A percentile compares a stretch with the other conserved stretches of the same genome.
These are phyloP conservation scores for Clarias laeviceps DNA, from an alignment of 2,797 vertebrate genomes.

Conservation along the genomic window DNA sequence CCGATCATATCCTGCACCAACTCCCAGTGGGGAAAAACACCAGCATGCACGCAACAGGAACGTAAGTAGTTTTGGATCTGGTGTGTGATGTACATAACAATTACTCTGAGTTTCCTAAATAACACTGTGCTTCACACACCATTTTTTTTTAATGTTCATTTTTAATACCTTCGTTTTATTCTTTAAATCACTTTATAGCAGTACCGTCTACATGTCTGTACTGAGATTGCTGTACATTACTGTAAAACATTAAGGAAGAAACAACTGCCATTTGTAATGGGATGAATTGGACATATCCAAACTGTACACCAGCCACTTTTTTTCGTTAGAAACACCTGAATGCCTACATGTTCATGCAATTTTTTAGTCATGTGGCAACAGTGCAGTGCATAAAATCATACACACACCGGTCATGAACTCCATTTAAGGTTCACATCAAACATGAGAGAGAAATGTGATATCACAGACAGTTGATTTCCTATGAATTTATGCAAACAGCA, in stretches of 20 bases:
- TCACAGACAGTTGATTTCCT: too few species aligned
- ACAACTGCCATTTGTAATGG: neutral
- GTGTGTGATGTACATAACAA: neutral
- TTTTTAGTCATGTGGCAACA: too few species aligned
- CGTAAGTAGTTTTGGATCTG: neutral
- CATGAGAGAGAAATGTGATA: neutral
- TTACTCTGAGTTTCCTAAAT: neutral
- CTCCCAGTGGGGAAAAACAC: rapidly evolving
- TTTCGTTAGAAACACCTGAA: neutral
- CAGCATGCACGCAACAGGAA: slow-evolving; percentile 8
- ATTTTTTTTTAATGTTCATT: neutral
- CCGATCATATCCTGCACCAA: neutral
- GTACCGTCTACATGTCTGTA: neutral
- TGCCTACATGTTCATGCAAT: neutral
- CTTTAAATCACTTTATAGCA: neutral
- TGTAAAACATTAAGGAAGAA: neutral
- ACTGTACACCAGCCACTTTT: neutral
- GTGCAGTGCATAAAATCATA: too few species aligned
- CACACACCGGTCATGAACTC: too few species aligned
- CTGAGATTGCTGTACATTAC: neutral
- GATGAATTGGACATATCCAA: neutral
- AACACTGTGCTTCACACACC: neutral
- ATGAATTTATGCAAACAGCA: too few species aligned
- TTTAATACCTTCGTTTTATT: neutral
- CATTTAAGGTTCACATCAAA: too few species aligned